Conservation (phyloP, 2,797 vertebrate genomes). For the Xiphorhynchus erythropygius region DNA sequence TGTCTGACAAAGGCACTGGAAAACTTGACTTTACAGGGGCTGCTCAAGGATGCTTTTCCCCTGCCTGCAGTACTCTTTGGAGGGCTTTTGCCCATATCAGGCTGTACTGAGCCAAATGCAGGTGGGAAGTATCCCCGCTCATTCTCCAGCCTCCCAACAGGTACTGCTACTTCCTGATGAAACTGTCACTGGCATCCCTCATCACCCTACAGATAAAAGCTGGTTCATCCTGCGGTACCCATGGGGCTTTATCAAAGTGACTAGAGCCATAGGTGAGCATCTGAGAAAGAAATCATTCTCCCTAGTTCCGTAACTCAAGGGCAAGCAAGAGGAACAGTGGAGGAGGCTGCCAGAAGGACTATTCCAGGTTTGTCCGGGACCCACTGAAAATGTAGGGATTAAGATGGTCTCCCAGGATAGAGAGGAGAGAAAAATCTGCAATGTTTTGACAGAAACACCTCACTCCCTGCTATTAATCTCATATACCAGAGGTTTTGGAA, state of each 20-base stretch:
- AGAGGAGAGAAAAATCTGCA: neutral
- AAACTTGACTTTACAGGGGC: neutral
- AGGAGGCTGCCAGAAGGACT: neutral
- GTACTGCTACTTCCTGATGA: neutral
- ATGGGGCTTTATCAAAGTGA: neutral
- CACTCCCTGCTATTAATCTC: neutral
- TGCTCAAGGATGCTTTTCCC: neutral
- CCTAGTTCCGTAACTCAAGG: neutral
- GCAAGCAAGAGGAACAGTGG: neutral
- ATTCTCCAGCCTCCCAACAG: neutral
- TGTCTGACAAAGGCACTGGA: conserved; percentile 16
- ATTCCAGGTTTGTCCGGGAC: neutral
- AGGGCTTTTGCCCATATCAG: neutral
- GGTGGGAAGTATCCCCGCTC: neutral
- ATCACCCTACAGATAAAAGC: neutral
- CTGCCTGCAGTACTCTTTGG: neutral
- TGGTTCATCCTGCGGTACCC: neutral
- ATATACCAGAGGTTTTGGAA: neutral
- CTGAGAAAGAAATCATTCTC: neutral
- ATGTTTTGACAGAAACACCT: neutral
- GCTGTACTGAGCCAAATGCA: neutral
- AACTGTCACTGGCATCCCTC: neutral
- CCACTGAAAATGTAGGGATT: neutral
- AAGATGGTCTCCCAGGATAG: neutral
- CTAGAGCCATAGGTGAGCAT: fast-evolving